Evolutionary conservation across 2,113 vertebrate species (phyloP).

Genomic region (Mionectes macconnelli): DNA sequence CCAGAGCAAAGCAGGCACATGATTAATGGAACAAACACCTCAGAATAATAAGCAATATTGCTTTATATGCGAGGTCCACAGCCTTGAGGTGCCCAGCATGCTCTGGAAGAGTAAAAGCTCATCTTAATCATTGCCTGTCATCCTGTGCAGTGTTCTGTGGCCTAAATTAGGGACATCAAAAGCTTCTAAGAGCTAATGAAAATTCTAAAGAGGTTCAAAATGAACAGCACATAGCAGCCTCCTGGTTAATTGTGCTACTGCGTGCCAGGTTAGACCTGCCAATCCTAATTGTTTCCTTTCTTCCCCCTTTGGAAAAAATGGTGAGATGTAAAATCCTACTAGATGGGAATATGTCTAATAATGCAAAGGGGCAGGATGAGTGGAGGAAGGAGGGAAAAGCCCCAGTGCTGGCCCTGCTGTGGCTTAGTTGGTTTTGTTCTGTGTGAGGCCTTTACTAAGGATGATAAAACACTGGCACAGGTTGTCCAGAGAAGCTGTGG

Average conservation of each 20-base stretch:
- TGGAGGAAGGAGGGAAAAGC: background rate
- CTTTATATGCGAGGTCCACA: background rate
- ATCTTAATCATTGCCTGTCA: background rate
- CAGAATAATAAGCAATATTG: background rate
- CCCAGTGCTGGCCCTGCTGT: rapidly evolving
- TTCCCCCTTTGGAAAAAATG: background rate
- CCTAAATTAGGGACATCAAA: background rate
- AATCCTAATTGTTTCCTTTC: background rate
- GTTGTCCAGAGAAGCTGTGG: background rate
- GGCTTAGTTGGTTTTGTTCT: background rate
- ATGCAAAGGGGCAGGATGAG: background rate
- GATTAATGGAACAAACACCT: background rate
- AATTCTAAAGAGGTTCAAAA: background rate
- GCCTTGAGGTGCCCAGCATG: background rate
- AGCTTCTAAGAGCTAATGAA: background rate
- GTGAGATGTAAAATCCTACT: background rate
- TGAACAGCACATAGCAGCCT: background rate
- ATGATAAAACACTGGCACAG: background rate
- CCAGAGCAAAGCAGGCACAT: background rate
- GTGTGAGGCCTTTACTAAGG: background rate
- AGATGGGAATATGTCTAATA: background rate
- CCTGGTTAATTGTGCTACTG: background rate
- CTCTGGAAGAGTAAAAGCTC: background rate
- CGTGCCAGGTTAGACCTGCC: background rate
- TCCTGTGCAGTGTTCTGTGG: background rate